Conservation (phyloP, 2,113 vertebrate genomes). For the Marmota flaviventris region DNA sequence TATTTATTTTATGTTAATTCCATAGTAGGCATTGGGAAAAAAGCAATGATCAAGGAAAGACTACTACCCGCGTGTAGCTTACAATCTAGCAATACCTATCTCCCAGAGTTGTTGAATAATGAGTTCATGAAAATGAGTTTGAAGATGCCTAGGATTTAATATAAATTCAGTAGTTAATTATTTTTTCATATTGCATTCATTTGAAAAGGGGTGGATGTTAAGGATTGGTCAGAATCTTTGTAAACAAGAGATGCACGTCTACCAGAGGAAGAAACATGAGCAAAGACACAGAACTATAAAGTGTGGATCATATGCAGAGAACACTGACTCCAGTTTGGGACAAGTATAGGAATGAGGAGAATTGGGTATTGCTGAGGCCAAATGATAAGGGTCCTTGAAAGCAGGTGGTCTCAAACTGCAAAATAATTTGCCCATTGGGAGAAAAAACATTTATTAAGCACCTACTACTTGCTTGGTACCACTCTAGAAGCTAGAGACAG, state of each 20-base stretch:
- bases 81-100: background rate
- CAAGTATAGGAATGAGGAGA: background rate
- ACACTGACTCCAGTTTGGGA: background rate
- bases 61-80: background rate
- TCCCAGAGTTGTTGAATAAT: background rate
- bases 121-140: background rate
- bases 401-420: background rate
- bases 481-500: background rate
- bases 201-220: background rate
- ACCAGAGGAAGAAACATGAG: background rate
- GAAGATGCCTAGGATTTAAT: slow-evolving; percentile 18
- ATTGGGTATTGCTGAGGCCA: background rate
- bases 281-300: slow-evolving; percentile 29
- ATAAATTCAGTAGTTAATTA: background rate
- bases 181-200: background rate
- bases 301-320: background rate
- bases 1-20: slow-evolving; percentile 29
- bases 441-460: background rate
- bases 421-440: background rate
- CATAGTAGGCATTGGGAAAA: background rate
- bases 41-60: background rate
- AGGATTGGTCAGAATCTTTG: background rate
- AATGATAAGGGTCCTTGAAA: slow-evolving; percentile 1
- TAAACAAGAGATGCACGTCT: background rate
- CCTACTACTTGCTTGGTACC: background rate